A percentile compares a stretch with the other conserved stretches of the same genome.
Evolutionary conservation across 1,140 invertebrate species (phyloP).

Genomic region (Pseudomyrmex dendroicus): DNA sequence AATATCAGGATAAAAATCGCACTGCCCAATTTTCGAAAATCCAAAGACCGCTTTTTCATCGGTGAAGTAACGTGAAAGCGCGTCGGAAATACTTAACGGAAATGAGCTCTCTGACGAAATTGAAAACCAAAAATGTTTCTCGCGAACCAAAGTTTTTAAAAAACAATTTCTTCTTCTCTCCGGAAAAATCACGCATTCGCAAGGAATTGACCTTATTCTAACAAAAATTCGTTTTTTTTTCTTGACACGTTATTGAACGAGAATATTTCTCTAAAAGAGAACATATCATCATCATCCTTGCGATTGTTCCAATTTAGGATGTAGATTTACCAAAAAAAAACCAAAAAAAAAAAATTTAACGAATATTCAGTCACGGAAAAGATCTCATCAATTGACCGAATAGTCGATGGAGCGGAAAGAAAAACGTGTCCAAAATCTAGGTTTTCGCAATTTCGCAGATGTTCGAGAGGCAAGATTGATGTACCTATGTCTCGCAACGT

Average conservation of each 20-base stretch:
- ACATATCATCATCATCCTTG: background rate
- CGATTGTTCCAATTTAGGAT: conserved; percentile 24
- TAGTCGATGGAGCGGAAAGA: background rate
- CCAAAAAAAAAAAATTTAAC: background rate
- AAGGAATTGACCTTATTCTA: conserved; percentile 16
- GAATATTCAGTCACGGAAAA: background rate
- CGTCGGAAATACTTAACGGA: background rate
- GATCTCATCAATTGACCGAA: conserved; percentile 16
- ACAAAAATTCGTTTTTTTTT: background rate
- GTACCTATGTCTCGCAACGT: conserved; percentile 37
- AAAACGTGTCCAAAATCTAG: conserved; percentile 25
- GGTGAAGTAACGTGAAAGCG: background rate
- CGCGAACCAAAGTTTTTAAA: background rate
- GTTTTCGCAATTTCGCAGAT: conserved; percentile 10
- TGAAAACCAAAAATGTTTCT: too few relatives aligned
- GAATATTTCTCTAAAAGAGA: background rate
- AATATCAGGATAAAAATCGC: conserved; percentile 2
- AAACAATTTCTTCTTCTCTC: background rate
- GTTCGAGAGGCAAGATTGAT: conserved; percentile 31
- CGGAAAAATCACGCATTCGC: background rate
- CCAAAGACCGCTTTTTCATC: background rate
- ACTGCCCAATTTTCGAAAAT: conserved; percentile 23
- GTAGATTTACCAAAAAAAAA: background rate
- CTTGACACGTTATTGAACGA: background rate
- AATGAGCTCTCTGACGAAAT: background rate